Evolutionary conservation across 2,113 vertebrate genomes (phyloP).

Genomic region (Acanthisitta chloris): DNA sequence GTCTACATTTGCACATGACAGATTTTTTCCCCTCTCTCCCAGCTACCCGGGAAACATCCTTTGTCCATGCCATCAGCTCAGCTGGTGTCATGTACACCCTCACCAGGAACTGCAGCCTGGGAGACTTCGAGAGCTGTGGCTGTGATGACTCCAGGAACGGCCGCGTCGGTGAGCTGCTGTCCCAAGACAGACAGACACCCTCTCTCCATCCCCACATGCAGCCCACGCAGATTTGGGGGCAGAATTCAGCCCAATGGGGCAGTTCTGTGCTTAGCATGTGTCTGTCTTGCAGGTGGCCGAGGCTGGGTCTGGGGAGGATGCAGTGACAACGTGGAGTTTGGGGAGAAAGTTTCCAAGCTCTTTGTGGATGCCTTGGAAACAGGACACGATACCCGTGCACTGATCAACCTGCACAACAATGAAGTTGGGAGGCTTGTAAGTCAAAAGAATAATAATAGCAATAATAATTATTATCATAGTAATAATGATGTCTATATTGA

Average conservation of each 20-base stretch:
- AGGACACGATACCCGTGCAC: slow-evolving; percentile 88
- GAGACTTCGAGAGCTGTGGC: slow-evolving; percentile 93
- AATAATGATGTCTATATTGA: neutral
- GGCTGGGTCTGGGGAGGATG: slow-evolving; percentile 99
- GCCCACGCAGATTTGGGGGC: neutral
- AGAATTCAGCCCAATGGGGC: accelerated
- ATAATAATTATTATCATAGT: too few relatives aligned
- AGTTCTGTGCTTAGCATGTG: accelerated
- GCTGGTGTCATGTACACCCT: slow-evolving; percentile 94
- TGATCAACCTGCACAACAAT: slow-evolving; percentile 96
- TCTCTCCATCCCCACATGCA: neutral
- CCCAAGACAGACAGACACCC: accelerated
- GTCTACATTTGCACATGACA: neutral
- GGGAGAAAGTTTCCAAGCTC: slow-evolving; percentile 90
- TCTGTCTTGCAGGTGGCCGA: slow-evolving; percentile 80
- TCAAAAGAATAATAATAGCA: neutral
- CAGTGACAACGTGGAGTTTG: slow-evolving; percentile 94
- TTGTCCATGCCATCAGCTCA: slow-evolving; percentile 93
- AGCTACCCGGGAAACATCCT: slow-evolving; percentile 93
- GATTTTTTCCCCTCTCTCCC: neutral
- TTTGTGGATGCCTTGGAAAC: slow-evolving; percentile 94
- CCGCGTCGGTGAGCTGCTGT: slow-evolving; percentile 74
- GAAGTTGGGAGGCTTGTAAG: slow-evolving; percentile 90
- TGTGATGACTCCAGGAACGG: slow-evolving; percentile 92
- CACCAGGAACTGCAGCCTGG: slow-evolving; percentile 96